Conservation (phyloP, 2,888 invertebrate genomes). For the Mesoligia furuncula region DNA sequence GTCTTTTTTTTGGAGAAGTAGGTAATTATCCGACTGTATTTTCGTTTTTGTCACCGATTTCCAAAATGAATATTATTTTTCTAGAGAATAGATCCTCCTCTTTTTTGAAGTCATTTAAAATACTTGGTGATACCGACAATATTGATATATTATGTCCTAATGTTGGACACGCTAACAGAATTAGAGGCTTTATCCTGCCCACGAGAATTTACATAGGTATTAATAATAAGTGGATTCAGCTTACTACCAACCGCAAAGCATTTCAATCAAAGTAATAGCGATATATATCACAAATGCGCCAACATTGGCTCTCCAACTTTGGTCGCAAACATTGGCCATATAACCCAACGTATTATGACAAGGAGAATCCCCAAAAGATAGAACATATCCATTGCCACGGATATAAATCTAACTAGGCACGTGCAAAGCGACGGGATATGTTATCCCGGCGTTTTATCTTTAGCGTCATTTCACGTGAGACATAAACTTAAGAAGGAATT, state of each 20-base stretch:
- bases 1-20: no score
- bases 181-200: neutral
- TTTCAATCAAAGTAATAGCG: constrained; percentile 12
- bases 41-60: no score
- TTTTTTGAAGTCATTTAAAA: no score
- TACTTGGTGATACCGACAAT: no score
- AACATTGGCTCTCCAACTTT: constrained; percentile 16
- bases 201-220: neutral
- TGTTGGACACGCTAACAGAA: neutral
- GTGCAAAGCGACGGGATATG: constrained; percentile 64
- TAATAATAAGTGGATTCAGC: neutral
- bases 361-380: constrained; percentile 48
- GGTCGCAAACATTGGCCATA: constrained; percentile 4
- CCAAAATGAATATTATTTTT: no score
- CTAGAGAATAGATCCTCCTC: no score
- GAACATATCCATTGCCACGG: constrained; percentile 57
- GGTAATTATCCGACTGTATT: no score
- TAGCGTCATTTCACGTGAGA: constrained; percentile 67
- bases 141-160: neutral
- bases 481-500: constrained; percentile 68
- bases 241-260: neutral
- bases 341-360: constrained; percentile 35
- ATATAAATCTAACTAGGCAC: constrained; percentile 65
- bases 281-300: neutral
- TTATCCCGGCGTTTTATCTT: constrained; percentile 70